Conservation (phyloP, 2,888 invertebrate species). For the Acanthopleura granulata region DNA sequence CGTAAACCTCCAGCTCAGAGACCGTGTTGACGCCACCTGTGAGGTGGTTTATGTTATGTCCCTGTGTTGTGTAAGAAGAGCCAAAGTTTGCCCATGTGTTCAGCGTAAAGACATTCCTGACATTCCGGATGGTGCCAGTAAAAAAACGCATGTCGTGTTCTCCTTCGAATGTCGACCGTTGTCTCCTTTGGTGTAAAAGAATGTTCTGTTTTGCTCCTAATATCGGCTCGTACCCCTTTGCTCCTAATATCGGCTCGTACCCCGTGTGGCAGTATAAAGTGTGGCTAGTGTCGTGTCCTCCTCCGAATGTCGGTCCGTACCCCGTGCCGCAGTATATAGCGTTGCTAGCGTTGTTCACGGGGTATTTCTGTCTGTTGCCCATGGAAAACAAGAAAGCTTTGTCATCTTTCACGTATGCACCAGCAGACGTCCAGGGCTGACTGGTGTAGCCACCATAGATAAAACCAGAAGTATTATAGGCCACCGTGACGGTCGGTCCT, state of each 20-base stretch:
- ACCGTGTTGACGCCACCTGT: constrained; percentile 28
- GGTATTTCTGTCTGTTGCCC: constrained; percentile 27
- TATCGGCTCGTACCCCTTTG: too few relatives aligned
- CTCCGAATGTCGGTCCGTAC: constrained; percentile 32
- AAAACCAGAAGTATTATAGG: constrained; percentile 36
- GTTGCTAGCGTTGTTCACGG: constrained; percentile 17
- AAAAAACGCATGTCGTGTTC: constrained; percentile 25
- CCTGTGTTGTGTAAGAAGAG: constrained; percentile 22
- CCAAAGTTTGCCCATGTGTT: background rate
- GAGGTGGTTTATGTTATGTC: constrained; percentile 20
- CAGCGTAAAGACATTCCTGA: constrained; percentile 11
- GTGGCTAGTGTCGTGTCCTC: too few relatives aligned
- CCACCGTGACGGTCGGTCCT: constrained; percentile 39
- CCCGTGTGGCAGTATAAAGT: too few relatives aligned
- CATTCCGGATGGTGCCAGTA: background rate
- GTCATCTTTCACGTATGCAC: constrained; percentile 25
- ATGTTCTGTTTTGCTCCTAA: too few relatives aligned
- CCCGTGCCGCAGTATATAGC: constrained; percentile 20
- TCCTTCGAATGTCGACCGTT: constrained; percentile 29
- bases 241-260: too few relatives aligned
- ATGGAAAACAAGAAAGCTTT: constrained; percentile 39
- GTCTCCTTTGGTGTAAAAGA: too few relatives aligned
- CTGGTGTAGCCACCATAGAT: constrained; percentile 40
- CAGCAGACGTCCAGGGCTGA: constrained; percentile 30
- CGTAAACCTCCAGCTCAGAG: constrained; percentile 31